These are phyloP conservation scores for Polydrusus cervinus DNA, from an alignment of 2,888 invertebrate species.

Conservation along the genomic window DNA sequence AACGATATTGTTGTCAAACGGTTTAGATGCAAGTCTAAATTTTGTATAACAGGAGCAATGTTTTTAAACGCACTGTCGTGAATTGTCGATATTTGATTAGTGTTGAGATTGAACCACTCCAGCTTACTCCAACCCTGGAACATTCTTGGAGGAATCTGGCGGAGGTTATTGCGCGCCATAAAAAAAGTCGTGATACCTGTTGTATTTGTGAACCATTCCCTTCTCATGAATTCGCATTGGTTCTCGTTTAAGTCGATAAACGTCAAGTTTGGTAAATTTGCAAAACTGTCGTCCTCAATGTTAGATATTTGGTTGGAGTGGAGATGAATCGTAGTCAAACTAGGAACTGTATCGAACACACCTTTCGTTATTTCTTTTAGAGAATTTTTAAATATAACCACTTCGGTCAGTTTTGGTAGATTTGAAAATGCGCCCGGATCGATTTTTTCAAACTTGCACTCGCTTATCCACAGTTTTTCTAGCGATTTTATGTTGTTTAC, in stretches of 20 bases:
- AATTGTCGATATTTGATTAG: slow-evolving; percentile 9
- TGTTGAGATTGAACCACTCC: slow-evolving; percentile 20
- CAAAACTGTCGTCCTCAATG: slow-evolving; percentile 10
- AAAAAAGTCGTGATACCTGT: slow-evolving; percentile 11
- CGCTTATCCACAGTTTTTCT: background rate
- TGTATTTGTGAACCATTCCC: slow-evolving; percentile 12
- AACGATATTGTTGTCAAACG: slow-evolving; percentile 10
- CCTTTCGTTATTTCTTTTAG: slow-evolving; percentile 5
- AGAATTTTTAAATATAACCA: background rate
- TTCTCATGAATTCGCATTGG: slow-evolving; percentile 5
- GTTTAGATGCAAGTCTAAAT: slow-evolving; percentile 1
- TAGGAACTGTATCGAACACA: background rate
- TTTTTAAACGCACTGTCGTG: slow-evolving; percentile 18
- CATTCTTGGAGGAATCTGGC: slow-evolving; percentile 21
- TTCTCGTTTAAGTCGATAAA: background rate
- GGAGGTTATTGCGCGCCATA: background rate
- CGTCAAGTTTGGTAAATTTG: slow-evolving; percentile 2
- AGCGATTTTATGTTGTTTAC: background rate
- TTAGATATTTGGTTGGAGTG: slow-evolving; percentile 3
- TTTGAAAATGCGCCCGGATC: background rate
- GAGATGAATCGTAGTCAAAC: background rate
- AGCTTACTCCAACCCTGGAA: slow-evolving; percentile 10
- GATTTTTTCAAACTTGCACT: slow-evolving; percentile 6
- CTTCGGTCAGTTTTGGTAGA: background rate
- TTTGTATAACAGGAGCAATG: background rate